These are phyloP conservation scores for Lophochroa leadbeateri DNA, from an alignment of 2,113 vertebrate genomes.

Conservation along the genomic window DNA sequence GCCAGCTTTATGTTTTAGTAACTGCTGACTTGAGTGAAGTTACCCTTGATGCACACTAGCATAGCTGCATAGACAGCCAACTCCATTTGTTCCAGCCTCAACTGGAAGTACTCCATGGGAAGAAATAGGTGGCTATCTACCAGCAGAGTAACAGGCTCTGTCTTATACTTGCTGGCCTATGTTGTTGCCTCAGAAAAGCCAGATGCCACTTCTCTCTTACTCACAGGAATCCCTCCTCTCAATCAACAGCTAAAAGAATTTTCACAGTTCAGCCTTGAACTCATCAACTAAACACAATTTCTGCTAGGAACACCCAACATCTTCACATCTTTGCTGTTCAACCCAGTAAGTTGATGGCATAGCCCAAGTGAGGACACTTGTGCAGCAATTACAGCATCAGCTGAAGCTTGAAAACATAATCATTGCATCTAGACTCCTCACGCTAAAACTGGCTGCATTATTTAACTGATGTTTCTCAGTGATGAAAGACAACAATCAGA, in stretches of 20 bases:
- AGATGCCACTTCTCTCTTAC: not conserved
- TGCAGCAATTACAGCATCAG: not conserved
- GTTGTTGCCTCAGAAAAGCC: not conserved
- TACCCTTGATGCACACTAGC: not conserved
- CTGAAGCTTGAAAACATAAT: not conserved
- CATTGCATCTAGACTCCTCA: not conserved
- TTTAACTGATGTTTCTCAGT: not conserved
- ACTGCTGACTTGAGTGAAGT: not conserved
- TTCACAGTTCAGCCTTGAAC: not conserved
- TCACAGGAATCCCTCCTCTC: not conserved
- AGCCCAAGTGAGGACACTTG: not conserved
- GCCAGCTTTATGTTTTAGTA: not conserved
- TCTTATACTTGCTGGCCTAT: not conserved
- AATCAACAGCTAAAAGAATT: not conserved
- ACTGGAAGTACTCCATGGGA: not conserved
- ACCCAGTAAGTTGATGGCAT: not conserved
- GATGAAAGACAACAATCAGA: not conserved
- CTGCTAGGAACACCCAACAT: not conserved
- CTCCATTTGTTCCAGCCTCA: not conserved
- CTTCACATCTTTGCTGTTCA: not conserved
- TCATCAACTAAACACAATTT: not conserved
- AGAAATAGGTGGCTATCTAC: not conserved
- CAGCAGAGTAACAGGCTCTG: not conserved
- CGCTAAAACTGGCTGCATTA: not conserved
- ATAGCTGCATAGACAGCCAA: not conserved